Percentiles rank a stretch among this genome's conserved stretches.
phyloP scores from a whole-genome alignment of 1,140 invertebrate species.

The Microplitis mediator region DNA sequence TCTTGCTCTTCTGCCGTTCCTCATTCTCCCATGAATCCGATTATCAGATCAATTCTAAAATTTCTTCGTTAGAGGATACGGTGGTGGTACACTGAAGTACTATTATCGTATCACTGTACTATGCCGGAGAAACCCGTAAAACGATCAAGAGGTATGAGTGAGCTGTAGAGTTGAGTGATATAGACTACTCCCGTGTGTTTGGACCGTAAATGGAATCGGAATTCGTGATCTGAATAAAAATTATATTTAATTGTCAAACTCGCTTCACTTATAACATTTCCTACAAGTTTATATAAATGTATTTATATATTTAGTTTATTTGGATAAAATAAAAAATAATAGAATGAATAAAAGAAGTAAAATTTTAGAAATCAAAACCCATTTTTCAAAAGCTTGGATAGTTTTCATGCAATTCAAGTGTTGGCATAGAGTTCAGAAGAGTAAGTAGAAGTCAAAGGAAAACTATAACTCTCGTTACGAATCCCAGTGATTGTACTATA shows the following conservation, averaged over 20 bases:
- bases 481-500: not conserved
- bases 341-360: not conserved
- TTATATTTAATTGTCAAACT: too few relatives aligned
- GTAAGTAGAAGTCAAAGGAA: constrained; percentile 4
- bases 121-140: too few relatives aligned
- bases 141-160: too few relatives aligned
- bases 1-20: not conserved
- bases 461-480: constrained; percentile 10
- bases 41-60: not conserved
- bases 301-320: not conserved
- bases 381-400: not conserved
- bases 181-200: too few relatives aligned
- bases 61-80: not conserved
- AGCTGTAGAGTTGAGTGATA: too few relatives aligned
- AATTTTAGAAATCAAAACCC: not conserved
- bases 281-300: not conserved
- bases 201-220: too few relatives aligned
- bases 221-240: too few relatives aligned
- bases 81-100: not conserved
- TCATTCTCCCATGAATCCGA: not conserved
- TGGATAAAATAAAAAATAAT: not conserved
- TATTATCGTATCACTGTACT: not conserved
- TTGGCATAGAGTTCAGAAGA: not conserved
- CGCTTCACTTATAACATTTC: too few relatives aligned
- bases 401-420: not conserved